phyloP scores from a whole-genome alignment of 2,113 vertebrate species.

The Catharus minimus region DNA sequence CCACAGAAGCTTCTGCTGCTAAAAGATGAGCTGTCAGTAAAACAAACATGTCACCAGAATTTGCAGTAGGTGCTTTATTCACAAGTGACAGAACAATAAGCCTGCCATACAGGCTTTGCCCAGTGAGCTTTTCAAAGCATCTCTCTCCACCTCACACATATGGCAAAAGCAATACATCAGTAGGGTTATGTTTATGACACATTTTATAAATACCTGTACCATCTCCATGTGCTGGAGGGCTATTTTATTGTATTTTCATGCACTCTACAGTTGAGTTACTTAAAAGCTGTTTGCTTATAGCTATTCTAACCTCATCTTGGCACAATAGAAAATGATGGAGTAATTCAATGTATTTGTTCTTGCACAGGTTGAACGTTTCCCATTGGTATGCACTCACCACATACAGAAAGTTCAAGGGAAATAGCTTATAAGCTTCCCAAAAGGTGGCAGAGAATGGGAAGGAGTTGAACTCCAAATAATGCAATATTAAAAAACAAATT shows the following conservation, averaged over 20 bases:
- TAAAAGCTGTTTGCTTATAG: neutral
- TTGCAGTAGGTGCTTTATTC: neutral
- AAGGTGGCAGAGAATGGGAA: neutral
- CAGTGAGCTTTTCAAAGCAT: neutral
- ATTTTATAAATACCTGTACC: neutral
- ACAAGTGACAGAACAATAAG: neutral
- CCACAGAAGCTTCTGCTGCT: neutral
- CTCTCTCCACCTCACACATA: accelerated
- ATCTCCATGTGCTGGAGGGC: neutral
- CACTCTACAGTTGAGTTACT: neutral
- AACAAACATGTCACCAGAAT: neutral
- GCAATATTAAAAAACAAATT: neutral
- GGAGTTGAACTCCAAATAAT: neutral
- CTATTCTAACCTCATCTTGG: neutral
- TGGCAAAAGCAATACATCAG: neutral
- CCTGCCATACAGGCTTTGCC: neutral
- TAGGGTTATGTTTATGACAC: neutral
- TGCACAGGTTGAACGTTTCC: neutral
- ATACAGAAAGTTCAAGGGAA: neutral
- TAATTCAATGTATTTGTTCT: neutral
- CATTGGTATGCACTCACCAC: neutral
- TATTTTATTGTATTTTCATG: neutral
- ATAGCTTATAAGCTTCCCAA: neutral
- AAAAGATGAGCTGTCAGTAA: neutral
- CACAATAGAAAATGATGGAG: neutral